Percentiles rank a stretch among this genome's conserved stretches.
Conservation (phyloP, 2,113 vertebrate genomes). For the Phalacrocorax brasilianus region DNA sequence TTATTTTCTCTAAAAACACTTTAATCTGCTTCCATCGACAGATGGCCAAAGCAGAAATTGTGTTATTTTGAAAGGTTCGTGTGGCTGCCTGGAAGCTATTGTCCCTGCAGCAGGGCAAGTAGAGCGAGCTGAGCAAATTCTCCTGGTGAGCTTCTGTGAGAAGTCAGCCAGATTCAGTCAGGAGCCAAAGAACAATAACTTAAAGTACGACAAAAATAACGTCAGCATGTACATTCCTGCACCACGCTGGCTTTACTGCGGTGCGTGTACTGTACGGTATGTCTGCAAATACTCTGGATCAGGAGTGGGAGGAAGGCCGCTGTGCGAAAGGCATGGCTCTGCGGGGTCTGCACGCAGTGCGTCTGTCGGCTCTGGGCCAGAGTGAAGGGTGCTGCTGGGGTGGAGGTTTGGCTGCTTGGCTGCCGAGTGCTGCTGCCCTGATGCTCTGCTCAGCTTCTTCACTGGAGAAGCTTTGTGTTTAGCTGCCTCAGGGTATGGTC, state of each 20-base stretch:
- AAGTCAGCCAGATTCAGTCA: background rate
- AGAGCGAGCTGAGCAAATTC: background rate
- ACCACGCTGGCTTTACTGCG: background rate
- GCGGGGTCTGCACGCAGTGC: accelerated
- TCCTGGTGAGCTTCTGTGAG: background rate
- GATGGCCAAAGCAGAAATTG: constrained; percentile 26
- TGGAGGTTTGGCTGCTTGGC: background rate
- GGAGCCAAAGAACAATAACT: background rate
- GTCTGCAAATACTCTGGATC: background rate
- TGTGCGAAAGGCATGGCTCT: accelerated
- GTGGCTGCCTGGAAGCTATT: background rate
- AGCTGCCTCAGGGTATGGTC: background rate
- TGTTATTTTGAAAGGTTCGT: constrained; percentile 2
- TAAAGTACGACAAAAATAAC: background rate
- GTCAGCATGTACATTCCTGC: background rate
- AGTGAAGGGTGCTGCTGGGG: accelerated
- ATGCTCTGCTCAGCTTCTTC: background rate
- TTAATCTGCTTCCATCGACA: constrained; percentile 39
- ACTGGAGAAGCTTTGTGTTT: background rate
- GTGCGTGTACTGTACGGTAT: accelerated
- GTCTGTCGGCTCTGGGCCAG: background rate
- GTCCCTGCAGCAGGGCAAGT: background rate
- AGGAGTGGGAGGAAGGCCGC: accelerated
- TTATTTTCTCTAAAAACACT: constrained; percentile 44
- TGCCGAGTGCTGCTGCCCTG: accelerated